Base-by-base conservation (phyloP, 2,113 vertebrate genomes). In the Anser brachyrhynchus region DNA sequence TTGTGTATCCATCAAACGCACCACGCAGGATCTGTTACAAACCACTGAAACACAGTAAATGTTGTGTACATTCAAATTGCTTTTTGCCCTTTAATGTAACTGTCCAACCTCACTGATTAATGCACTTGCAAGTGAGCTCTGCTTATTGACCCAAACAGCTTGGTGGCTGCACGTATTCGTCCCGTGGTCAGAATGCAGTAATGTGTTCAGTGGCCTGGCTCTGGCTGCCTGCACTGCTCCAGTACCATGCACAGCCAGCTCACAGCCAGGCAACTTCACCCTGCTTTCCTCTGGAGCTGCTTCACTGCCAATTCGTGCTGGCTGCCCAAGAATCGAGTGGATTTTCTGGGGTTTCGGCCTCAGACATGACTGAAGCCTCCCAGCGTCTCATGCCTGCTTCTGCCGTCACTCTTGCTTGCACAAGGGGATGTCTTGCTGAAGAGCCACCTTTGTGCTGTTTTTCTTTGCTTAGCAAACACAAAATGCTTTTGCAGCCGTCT, bases 201-300 rank as follows among this genome's bases (percentile, higher is more conserved):
- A 57, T 13, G n/a, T 35, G 23, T 74, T 55, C 55, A 14, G 17
- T 61, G 29, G 65, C 72, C 44, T 62, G 2, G 0, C 59, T 64
- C 21, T 31, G 58, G 41, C 21, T 22, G 29, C 20, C 51, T 44
- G 31, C 74, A 65, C 57, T 33, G 10, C 79, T 54, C 35, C 33
- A 77, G 76, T 59, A 35, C 11, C 58, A 23, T 0, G 1, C 49
- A 21, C 28, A 28, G 41, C 37, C 57, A 39, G 29, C 37, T 69
- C 49, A 70, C 59, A 76, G 70, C 58, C 61, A 78, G 43, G 52
- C 54, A 28, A 10, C 1, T 0, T 65, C 89, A 17, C 19, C 29
- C 70, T 8, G 39, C 0, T 2, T 44, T 89, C 64, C 4, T 61
- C 0, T 0, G 1, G 44, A 71, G 37, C 25, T 0, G 0, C 4